These are phyloP conservation scores for Hypotaenidia okinawae DNA, from an alignment of 2,797 vertebrate species.

Conservation along the genomic window DNA sequence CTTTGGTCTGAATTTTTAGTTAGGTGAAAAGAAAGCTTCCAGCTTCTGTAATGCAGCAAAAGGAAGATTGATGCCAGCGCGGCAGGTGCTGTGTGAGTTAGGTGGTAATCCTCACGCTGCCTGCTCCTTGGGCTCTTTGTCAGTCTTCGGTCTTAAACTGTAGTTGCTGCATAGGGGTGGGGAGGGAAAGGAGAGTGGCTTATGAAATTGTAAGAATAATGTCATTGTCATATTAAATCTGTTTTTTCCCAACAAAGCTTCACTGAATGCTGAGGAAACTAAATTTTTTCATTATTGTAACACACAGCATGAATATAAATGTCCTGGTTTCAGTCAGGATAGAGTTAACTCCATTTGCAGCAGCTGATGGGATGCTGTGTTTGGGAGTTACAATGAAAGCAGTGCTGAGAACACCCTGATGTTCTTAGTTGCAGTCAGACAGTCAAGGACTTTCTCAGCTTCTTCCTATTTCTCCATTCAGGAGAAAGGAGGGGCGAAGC, in stretches of 20 bases:
- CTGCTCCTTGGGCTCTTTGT: neutral
- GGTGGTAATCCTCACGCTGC: rapidly evolving
- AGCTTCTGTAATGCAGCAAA: neutral
- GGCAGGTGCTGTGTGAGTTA: neutral
- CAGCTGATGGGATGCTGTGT: too few species aligned
- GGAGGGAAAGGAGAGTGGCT: neutral
- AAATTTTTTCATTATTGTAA: neutral
- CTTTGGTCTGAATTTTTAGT: neutral
- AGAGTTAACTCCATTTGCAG: too few species aligned
- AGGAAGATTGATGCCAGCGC: neutral
- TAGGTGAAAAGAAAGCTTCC: neutral
- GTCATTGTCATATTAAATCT: neutral
- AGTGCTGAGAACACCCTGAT: too few species aligned
- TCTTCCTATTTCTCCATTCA: too few species aligned
- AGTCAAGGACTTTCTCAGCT: too few species aligned
- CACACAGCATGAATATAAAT: neutral
- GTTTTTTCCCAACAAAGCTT: neutral
- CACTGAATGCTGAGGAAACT: neutral
- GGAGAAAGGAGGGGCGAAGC: too few species aligned
- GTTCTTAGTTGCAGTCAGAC: too few species aligned
- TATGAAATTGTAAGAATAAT: neutral
- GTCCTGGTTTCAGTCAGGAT: too few species aligned
- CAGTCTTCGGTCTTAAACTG: neutral
- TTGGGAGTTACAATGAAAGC: too few species aligned
- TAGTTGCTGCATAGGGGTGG: neutral